Percentiles rank a stretch among this genome's conserved stretches.
Evolutionary conservation across 2,797 vertebrate species (phyloP).

Genomic region (Peromyscus attwateri): DNA sequence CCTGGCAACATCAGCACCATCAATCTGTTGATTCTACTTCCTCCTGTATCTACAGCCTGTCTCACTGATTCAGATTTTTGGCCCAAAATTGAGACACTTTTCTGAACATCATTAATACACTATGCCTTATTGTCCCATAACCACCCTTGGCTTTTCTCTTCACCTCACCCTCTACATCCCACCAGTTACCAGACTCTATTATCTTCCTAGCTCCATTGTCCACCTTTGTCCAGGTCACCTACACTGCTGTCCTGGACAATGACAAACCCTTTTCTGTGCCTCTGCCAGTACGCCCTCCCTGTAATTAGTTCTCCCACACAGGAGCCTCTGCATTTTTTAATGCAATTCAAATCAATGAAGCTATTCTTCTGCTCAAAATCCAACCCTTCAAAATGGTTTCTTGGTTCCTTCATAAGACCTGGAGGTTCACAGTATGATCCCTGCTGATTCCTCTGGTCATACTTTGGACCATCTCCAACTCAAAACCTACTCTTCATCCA

Average conservation of each 20-base stretch:
- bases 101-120: neutral
- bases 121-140: neutral
- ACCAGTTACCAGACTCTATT: neutral
- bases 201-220: neutral
- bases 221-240: neutral
- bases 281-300: neutral
- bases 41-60: neutral
- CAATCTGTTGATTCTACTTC: neutral
- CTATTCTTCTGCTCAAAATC: slow-evolving; percentile 31
- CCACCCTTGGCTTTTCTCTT: neutral
- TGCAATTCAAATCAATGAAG: neutral
- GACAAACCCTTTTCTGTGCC: neutral
- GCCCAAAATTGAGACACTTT: neutral
- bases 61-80: neutral
- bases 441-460: neutral
- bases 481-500: neutral
- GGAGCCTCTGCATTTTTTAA: neutral
- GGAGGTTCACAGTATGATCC: neutral
- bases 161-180: neutral
- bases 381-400: neutral
- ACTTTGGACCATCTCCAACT: neutral
- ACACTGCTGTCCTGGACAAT: fast-evolving
- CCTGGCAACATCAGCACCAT: neutral
- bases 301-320: neutral
- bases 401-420: neutral